A percentile compares a stretch with the other conserved stretches of the same genome.
Conservation (phyloP, 1,140 invertebrate genomes). For the Nomia melanderi region DNA sequence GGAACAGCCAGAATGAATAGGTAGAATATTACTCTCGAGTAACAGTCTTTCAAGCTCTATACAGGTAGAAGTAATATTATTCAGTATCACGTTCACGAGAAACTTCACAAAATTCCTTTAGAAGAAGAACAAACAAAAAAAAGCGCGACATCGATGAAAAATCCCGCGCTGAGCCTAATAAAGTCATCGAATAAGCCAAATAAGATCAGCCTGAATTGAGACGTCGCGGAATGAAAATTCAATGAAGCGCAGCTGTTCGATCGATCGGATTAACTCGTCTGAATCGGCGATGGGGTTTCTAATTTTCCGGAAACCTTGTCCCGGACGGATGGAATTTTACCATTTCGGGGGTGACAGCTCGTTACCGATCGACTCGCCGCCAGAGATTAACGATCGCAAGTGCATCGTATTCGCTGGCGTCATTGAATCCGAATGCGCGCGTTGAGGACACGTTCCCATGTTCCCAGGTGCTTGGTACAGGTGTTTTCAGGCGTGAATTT, state of each 20-base stretch:
- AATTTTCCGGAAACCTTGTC: conserved; percentile 31
- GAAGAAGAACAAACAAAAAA: too few species aligned
- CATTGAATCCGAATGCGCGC: conserved; percentile 47
- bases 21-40: too few species aligned
- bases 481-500: conserved; percentile 38
- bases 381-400: conserved; percentile 69
- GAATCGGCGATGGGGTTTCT: not conserved
- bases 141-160: not conserved
- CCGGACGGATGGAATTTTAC: conserved; percentile 18
- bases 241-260: conserved; percentile 5
- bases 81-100: too few species aligned
- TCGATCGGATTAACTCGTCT: conserved; percentile 27
- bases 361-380: conserved; percentile 25
- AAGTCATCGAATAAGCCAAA: conserved; percentile 17
- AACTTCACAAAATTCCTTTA: too few species aligned
- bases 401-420: conserved; percentile 65
- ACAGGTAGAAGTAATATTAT: not conserved
- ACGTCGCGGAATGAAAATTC: not conserved
- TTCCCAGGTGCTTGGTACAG: conserved; percentile 16
- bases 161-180: conserved; percentile 4
- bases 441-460: not conserved
- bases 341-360: conserved; percentile 28
- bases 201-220: conserved; percentile 29
- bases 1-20: too few species aligned
- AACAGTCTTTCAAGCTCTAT: too few species aligned